Percentiles rank a stretch among this genome's conserved stretches.
Evolutionary conservation across 1,140 invertebrate genomes (phyloP).

Genomic region (Drosophila truncata): DNA sequence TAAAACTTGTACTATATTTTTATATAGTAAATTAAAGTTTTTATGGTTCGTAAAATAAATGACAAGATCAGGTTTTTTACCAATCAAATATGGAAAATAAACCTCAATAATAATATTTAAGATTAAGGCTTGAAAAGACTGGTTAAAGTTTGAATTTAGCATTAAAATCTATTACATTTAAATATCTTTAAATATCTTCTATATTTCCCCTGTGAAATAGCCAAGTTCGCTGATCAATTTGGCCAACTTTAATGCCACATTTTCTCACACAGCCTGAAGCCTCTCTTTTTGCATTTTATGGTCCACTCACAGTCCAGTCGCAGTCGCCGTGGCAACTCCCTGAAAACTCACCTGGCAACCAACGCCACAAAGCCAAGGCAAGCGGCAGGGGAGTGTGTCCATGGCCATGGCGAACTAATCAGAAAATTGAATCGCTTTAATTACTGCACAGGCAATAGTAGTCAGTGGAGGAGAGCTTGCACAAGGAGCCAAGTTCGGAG

Average conservation of each 20-base stretch:
- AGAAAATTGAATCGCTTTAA: slow-evolving; percentile 85
- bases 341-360: slow-evolving; percentile 57
- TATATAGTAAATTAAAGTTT: neutral
- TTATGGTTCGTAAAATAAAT: neutral
- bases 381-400: slow-evolving; percentile 51
- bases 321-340: slow-evolving; percentile 18
- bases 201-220: slow-evolving; percentile 15
- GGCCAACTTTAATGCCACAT: slow-evolving; percentile 34
- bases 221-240: slow-evolving; percentile 9
- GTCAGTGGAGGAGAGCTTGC: slow-evolving; percentile 47
- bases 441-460: slow-evolving; percentile 82
- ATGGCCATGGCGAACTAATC: slow-evolving; percentile 83
- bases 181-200: slow-evolving; percentile 4
- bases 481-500: slow-evolving; percentile 13
- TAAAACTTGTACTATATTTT: neutral
- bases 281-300: slow-evolving; percentile 79
- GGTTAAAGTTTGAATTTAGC: neutral
- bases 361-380: neutral
- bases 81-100: slow-evolving; percentile 1
- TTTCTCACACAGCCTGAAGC: slow-evolving; percentile 60
- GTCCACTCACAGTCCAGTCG: slow-evolving; percentile 28
- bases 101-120: neutral
- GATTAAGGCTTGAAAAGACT: neutral
- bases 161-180: slow-evolving; percentile 21
- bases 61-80: neutral